Evolutionary conservation across 2,888 invertebrate species (phyloP), one percentile per base, ranked within the genome.

Genomic region (Galerucella pusilla): DNA sequence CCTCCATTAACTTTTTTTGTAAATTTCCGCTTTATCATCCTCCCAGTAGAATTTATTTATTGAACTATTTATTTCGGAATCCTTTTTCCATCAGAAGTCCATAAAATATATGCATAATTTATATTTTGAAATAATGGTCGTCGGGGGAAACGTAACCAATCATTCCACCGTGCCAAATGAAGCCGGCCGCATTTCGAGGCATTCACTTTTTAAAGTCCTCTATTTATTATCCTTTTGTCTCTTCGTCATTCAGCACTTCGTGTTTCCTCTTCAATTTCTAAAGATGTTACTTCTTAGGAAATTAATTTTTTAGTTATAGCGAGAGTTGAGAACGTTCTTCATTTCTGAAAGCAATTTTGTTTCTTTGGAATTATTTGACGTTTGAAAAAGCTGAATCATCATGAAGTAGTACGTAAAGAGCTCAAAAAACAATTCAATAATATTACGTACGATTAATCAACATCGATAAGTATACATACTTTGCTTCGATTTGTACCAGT

Each of bases 51-150:
- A 35, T 63, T 64, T 64, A 65, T 65, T 65, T 65, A 65, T 65
- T 65, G 64, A 46, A 45, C 46, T 65, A 65, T 65, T 45, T 65
- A 65, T 65, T 65, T 65, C 16, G 46, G 4, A 65, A 65, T 65
- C 42, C 64, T 65, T 65, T 65, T 65, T 65, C 64, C 64, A 65
- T 65, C 64, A 46, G 9, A 45, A 46, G 64, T 65, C 20, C 46
- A 65, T 65, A 65, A 65, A 65, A 65, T 42, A 65, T 16, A 65
- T 65, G 46, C 64, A 65, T 65, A 65, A 65, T 45, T 65, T 65
- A 65, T 65, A 65, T 46, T 45, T 46, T 12, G 20, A 16, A 63
- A 63, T 63, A 63, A 63, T 63, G n/a, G 61, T 28, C 28, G 61
- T 63, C 35, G 46, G 9, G 46, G 64, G 45, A 65, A 28, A 46